Percentiles rank a stretch among this genome's conserved stretches.
These are phyloP conservation scores for Heliconius cydno DNA, from an alignment of 2,888 invertebrate species.

Conservation along the genomic window DNA sequence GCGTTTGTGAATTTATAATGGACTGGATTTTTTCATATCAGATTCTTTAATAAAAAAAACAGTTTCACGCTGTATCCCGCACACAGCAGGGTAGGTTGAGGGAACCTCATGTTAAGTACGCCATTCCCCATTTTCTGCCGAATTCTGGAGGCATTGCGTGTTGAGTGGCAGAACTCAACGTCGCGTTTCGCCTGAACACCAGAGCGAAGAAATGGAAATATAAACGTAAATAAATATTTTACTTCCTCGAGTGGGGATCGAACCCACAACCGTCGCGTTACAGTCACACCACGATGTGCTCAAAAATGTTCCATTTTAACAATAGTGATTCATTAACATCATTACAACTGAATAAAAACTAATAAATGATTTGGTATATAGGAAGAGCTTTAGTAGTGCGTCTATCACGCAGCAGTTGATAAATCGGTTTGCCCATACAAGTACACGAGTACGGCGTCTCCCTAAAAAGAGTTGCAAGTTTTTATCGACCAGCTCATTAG, in stretches of 20 bases:
- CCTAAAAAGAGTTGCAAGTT: slow-evolving; percentile 34
- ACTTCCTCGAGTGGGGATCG: too few species aligned
- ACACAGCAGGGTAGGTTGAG: too few species aligned
- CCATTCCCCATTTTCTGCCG: too few species aligned
- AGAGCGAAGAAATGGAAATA: too few species aligned
- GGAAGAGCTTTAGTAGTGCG: slow-evolving; percentile 15
- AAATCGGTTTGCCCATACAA: slow-evolving; percentile 24
- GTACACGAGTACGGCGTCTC: slow-evolving; percentile 13
- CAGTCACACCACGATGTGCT: too few species aligned
- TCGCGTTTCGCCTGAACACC: too few species aligned
- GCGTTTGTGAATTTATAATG: slow-evolving; percentile 17
- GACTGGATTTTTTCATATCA: not conserved
- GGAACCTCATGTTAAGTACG: too few species aligned
- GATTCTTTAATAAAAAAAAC: not conserved
- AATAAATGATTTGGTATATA: not conserved
- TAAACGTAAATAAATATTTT: too few species aligned
- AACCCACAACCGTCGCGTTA: too few species aligned
- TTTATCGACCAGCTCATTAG: slow-evolving; percentile 36
- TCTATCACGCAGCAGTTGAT: slow-evolving; percentile 11
- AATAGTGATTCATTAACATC: slow-evolving; percentile 7
- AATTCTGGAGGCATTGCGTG: too few species aligned
- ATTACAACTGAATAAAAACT: not conserved
- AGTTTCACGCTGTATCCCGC: too few species aligned
- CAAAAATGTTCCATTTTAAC: not conserved
- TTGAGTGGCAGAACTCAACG: too few species aligned